phyloP scores from a whole-genome alignment of 2,888 invertebrate genomes.

The Oxystoma pomonae region DNA sequence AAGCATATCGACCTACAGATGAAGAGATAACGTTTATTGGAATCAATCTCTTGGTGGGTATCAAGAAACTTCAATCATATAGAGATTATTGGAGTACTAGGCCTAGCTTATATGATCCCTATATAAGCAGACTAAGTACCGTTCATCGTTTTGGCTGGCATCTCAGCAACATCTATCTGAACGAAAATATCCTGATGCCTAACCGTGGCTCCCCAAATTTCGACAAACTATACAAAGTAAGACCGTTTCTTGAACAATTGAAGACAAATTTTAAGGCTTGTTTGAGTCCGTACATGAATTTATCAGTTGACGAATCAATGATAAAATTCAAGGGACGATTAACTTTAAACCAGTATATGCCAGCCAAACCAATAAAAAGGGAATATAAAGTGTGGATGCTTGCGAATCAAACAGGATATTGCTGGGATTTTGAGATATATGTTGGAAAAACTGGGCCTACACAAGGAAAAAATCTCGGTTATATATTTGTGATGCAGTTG shows the following conservation, averaged over 20 bases:
- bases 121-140: no score
- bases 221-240: neutral
- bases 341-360: neutral
- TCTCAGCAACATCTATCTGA: neutral
- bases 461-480: neutral
- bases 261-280: neutral
- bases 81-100: no score
- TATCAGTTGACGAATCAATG: no score
- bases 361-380: neutral
- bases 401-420: neutral
- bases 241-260: neutral
- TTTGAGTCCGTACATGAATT: no score
- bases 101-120: no score
- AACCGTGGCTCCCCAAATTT: neutral
- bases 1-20: no score
- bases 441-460: neutral
- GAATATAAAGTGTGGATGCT: neutral
- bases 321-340: no score
- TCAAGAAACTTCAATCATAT: no score
- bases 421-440: neutral
- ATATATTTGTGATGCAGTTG: neutral
- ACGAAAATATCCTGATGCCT: neutral
- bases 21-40: no score
- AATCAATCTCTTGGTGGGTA: no score
- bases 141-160: no score